phyloP scores from a whole-genome alignment of 2,113 vertebrate genomes.

The Cricetomys ansorgei region DNA sequence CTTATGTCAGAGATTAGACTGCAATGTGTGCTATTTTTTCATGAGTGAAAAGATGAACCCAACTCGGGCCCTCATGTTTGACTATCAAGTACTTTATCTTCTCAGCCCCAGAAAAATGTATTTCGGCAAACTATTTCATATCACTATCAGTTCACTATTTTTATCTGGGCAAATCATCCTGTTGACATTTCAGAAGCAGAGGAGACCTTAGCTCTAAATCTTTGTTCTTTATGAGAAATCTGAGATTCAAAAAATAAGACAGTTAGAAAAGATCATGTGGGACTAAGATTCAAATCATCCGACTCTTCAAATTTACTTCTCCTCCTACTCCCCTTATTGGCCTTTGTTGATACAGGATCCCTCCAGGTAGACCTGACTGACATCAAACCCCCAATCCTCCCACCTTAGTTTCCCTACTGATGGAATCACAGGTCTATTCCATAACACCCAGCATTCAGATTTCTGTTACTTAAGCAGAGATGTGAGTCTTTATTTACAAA shows the following conservation, averaged over 20 bases:
- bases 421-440: neutral
- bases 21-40: neutral
- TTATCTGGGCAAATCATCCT: conserved; percentile 5
- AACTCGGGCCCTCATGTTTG: neutral
- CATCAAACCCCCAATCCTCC: neutral
- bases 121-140: neutral
- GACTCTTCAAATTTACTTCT: neutral
- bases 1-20: neutral
- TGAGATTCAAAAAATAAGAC: conserved; percentile 32
- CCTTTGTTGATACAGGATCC: neutral
- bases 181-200: conserved; percentile 3
- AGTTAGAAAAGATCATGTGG: neutral
- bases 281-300: neutral
- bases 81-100: neutral
- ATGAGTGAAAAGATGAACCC: neutral
- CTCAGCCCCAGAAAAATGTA: neutral
- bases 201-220: neutral
- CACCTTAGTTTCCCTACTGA: neutral
- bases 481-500: neutral
- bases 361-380: neutral
- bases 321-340: neutral
- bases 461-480: conserved; percentile 19
- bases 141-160: neutral
- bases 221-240: neutral
- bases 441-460: neutral